Conservation (phyloP, 2,888 invertebrate genomes). For the Philopedon plagiatum region DNA sequence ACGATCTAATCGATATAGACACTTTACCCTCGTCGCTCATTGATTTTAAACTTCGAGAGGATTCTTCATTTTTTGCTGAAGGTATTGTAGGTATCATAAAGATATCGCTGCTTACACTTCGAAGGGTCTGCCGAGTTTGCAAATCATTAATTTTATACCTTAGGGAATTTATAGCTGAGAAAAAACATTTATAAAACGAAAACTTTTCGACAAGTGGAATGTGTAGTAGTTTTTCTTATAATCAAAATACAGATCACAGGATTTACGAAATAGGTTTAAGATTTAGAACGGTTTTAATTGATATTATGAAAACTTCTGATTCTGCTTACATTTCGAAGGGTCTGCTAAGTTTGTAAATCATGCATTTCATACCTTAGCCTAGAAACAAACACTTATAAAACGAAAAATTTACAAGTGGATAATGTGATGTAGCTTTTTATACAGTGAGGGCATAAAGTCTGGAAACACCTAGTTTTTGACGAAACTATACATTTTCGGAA, state of each 20-base stretch:
- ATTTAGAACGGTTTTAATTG: too few species aligned
- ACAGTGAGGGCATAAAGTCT: too few species aligned
- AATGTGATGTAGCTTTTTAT: too few species aligned
- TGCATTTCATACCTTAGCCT: not conserved
- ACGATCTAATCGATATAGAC: conserved; percentile 50
- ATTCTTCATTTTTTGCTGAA: conserved; percentile 38
- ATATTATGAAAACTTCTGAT: too few species aligned
- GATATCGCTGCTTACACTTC: conserved; percentile 24
- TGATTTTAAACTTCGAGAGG: conserved; percentile 58
- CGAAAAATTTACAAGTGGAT: too few species aligned
- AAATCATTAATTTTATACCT: not conserved
- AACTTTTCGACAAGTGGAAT: too few species aligned
- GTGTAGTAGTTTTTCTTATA: too few species aligned
- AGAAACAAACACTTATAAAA: not conserved
- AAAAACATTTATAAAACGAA: not conserved
- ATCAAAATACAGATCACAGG: too few species aligned
- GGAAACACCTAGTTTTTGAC: too few species aligned
- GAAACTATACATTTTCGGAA: too few species aligned
- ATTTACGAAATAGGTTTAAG: too few species aligned
- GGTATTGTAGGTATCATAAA: conserved; percentile 37
- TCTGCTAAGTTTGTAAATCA: conserved; percentile 9
- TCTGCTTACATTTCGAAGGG: conserved; percentile 14
- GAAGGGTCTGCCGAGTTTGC: conserved; percentile 14
- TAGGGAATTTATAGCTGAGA: not conserved
- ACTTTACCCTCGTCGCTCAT: conserved; percentile 57